Evolutionary conservation across 2,113 vertebrate species (phyloP).

Genomic region (Mohoua ochrocephala): DNA sequence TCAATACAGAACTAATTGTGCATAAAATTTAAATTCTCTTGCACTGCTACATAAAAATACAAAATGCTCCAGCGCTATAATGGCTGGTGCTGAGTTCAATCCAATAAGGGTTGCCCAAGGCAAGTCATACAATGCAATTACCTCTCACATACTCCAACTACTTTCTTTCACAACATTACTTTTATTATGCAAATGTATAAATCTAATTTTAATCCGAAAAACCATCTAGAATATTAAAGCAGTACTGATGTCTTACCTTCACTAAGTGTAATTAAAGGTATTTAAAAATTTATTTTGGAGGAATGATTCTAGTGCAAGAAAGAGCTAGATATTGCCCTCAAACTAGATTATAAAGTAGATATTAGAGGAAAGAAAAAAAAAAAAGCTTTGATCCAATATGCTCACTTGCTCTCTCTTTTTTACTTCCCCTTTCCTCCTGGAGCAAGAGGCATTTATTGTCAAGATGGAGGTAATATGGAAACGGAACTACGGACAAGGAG

Average conservation of each 20-base stretch:
- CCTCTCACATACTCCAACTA: constrained; percentile 43
- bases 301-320: not conserved
- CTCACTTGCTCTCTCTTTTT: not conserved
- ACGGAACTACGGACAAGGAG: not conserved
- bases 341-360: not conserved
- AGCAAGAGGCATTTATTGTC: not conserved
- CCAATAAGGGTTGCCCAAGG: constrained; percentile 35
- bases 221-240: constrained; percentile 69
- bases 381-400: not conserved
- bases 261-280: constrained; percentile 75
- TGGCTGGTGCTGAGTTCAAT: constrained; percentile 11
- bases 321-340: not conserved
- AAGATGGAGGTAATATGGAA: not conserved
- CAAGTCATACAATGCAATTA: constrained; percentile 64
- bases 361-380: not conserved
- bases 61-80: constrained; percentile 31
- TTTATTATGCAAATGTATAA: constrained; percentile 77
- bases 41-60: constrained; percentile 54
- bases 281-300: constrained; percentile 26
- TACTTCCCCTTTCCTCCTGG: not conserved
- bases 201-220: constrained; percentile 70
- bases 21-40: constrained; percentile 68
- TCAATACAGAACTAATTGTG: constrained; percentile 65
- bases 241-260: constrained; percentile 57
- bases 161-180: constrained; percentile 69